phyloP scores from a whole-genome alignment of 2,113 vertebrate species.

The Oryctolagus cuniculus region DNA sequence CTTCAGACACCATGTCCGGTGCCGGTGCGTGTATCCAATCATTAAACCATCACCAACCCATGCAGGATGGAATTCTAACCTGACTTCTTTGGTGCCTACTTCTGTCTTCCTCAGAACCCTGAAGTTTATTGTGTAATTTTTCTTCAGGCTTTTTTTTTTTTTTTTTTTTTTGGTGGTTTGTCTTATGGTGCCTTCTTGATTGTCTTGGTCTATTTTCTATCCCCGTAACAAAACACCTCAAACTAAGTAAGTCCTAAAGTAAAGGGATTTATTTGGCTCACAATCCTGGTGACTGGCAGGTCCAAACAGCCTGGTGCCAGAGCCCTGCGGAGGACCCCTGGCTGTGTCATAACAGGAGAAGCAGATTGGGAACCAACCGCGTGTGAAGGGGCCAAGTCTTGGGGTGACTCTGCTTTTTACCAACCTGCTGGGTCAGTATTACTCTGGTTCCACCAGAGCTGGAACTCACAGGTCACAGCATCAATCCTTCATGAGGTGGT shows the following conservation, averaged over 20 bases:
- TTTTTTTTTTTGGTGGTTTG: background rate
- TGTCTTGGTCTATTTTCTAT: background rate
- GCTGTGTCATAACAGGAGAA: background rate
- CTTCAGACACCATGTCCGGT: slow-evolving; percentile 64
- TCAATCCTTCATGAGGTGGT: no score
- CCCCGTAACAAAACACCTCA: background rate
- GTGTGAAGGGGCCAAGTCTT: no score
- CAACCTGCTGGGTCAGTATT: background rate
- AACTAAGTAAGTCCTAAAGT: background rate
- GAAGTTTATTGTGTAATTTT: background rate
- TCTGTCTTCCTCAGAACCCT: background rate
- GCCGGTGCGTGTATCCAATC: slow-evolving; percentile 63
- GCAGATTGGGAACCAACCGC: background rate
- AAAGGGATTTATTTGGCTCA: background rate
- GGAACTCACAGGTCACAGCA: background rate
- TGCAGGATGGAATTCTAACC: background rate
- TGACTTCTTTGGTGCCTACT: background rate
- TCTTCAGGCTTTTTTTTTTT: background rate
- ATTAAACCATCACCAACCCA: background rate
- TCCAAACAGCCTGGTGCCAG: background rate
- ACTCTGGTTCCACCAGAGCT: background rate
- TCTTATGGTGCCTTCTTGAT: background rate
- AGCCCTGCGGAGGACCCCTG: background rate
- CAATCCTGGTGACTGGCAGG: background rate
- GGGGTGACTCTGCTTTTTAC: background rate